Base-by-base conservation (phyloP, 2,113 vertebrate genomes). In the Carollia perspicillata region DNA sequence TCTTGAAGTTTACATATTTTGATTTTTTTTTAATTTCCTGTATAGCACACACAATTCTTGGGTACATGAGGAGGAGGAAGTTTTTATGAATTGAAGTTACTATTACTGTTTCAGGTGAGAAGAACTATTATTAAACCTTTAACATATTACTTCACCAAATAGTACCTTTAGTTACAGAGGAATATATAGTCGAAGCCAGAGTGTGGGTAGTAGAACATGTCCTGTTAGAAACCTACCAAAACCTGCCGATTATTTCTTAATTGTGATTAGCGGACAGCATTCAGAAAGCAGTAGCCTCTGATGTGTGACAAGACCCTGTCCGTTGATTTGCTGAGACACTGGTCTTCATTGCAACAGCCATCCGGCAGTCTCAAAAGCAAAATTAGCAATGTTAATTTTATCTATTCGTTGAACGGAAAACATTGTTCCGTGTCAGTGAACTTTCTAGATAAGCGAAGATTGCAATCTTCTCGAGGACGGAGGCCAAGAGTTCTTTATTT, bases 1-100 rank as follows among this genome's bases (percentile, higher is more conserved):
- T 94, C 93, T 93, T 74, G 69, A 94, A 89, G 88, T 85, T 95
- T 63, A 53, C 72, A 18, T 51, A 60, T 90, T 93, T 95, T 94
- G 60, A 71, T 81, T 7, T 96, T 81, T 7, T 96, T 89, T 93
- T 95, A 33, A 89, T 89, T 95, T 96, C 30, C 35, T 75, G 14
- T 69, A 13, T 42, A 53, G 4, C 88, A 26, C n/a, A 90, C 18
- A 63, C 18, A 84, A 26, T 85, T 35, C 30, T 86, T 80, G 40
- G 11, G 13, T 85, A 51, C 44, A 58, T n/a, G 40, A 77, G 22
- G 69, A 26, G 47, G 33, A 84, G 16, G 40, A 84, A 78, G 14
- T 66, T 77, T 74, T 90, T 94, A 47, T 78, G 44, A 89, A 84
- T 89, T 77, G 65, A 95, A 95, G 42, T 35, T 66, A 95, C 65